Evolutionary conservation across 2,797 vertebrate genomes (phyloP).

Genomic region (Cossypha heuglini): DNA sequence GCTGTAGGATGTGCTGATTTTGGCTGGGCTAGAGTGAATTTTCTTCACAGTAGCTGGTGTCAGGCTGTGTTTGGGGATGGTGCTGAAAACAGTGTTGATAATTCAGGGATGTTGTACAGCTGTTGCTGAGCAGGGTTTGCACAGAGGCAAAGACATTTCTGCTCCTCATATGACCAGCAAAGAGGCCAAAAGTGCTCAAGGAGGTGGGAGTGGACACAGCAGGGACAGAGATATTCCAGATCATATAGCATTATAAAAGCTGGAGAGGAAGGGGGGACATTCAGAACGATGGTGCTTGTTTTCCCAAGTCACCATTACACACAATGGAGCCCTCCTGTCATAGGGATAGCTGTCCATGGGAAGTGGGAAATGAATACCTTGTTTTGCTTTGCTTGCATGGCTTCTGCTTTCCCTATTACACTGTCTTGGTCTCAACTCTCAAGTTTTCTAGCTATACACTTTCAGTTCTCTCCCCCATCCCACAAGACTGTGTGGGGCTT

Average conservation of each 20-base stretch:
- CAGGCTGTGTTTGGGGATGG: not conserved
- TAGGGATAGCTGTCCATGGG: too few relatives aligned
- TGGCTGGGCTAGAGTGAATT: not conserved
- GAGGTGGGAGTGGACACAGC: not conserved
- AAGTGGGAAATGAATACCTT: not conserved
- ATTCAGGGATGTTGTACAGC: not conserved
- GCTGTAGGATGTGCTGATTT: not conserved
- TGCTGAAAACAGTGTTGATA: not conserved
- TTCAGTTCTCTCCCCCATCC: not conserved
- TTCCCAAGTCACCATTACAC: not conserved
- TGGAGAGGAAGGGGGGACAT: not conserved
- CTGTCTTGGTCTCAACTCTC: not conserved
- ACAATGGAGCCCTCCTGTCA: rapidly evolving
- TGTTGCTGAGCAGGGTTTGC: not conserved
- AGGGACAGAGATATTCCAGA: not conserved
- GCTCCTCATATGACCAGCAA: not conserved
- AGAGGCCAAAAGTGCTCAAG: not conserved
- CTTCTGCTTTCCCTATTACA: not conserved
- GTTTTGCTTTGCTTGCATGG: not conserved
- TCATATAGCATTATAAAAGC: not conserved
- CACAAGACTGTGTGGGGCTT: not conserved
- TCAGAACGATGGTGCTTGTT: not conserved
- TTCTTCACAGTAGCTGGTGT: not conserved
- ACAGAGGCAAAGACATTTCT: not conserved
- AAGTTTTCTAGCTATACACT: not conserved